phyloP scores from a whole-genome alignment of 2,888 invertebrate species.

The Oscheius sp. region DNA sequence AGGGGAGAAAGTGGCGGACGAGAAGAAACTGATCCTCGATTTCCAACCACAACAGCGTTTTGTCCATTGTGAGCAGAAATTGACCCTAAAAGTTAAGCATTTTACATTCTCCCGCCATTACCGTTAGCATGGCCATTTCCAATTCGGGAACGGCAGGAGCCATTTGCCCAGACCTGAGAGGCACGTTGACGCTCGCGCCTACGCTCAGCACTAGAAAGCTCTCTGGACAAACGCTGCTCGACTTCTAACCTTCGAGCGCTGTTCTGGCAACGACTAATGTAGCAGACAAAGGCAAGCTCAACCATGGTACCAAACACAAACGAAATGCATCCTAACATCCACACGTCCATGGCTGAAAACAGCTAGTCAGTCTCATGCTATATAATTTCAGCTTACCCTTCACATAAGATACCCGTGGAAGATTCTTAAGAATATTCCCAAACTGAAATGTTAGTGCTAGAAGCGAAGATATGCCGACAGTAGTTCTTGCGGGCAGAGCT shows the following conservation, averaged over 20 bases:
- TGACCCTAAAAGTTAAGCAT: neutral
- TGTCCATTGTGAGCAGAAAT: slow-evolving; percentile 10
- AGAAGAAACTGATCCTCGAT: slow-evolving; percentile 22
- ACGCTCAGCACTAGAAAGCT: slow-evolving; percentile 45
- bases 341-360: slow-evolving; percentile 68
- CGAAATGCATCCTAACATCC: slow-evolving; percentile 69
- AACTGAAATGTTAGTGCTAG: slow-evolving; percentile 69
- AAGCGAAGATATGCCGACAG: slow-evolving; percentile 69
- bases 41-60: slow-evolving; percentile 12
- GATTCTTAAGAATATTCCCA: slow-evolving; percentile 69
- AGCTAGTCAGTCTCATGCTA: neutral
- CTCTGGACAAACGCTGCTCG: neutral
- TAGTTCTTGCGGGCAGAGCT: slow-evolving; percentile 69
- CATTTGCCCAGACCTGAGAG: slow-evolving; percentile 51
- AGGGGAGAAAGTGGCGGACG: slow-evolving; percentile 48
- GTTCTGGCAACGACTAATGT: slow-evolving; percentile 66
- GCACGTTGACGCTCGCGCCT: slow-evolving; percentile 44
- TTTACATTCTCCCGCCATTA: neutral
- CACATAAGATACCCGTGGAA: slow-evolving; percentile 69
- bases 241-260: slow-evolving; percentile 47
- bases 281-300: slow-evolving; percentile 70
- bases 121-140: slow-evolving; percentile 42
- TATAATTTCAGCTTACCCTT: slow-evolving; percentile 46
- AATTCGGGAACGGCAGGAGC: slow-evolving; percentile 41
- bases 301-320: slow-evolving; percentile 70